Conservation (phyloP, 2,113 vertebrate species). For the Antechinus stuartii region DNA sequence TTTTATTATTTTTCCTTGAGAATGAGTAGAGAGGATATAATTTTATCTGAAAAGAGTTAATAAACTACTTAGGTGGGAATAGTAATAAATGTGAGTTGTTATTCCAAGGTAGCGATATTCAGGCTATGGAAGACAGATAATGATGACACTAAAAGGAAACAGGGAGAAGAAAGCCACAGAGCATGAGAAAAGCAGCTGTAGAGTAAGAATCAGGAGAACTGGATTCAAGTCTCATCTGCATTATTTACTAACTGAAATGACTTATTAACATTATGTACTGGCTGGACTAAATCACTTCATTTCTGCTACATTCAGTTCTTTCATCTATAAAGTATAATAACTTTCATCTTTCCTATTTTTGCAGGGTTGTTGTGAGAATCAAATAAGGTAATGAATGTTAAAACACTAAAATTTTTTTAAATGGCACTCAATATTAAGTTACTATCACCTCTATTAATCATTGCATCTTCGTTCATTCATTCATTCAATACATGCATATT, state of each 20-base stretch:
- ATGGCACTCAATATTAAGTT: background rate
- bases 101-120: background rate
- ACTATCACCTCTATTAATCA: background rate
- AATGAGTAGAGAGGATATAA: background rate
- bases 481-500: background rate
- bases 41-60: background rate
- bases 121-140: background rate
- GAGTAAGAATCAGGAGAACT: background rate
- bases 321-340: background rate
- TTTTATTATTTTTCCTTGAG: slow-evolving; percentile 7
- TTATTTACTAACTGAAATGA: background rate
- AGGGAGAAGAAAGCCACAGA: background rate
- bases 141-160: background rate
- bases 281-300: background rate
- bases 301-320: background rate
- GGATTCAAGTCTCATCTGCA: background rate
- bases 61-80: background rate
- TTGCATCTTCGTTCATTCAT: background rate
- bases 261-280: background rate
- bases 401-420: background rate
- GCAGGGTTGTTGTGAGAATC: background rate
- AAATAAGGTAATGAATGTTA: background rate
- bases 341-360: background rate
- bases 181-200: background rate
- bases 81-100: background rate